Evolutionary conservation across 2,113 vertebrate species (phyloP).

Genomic region (Garra rufa): DNA sequence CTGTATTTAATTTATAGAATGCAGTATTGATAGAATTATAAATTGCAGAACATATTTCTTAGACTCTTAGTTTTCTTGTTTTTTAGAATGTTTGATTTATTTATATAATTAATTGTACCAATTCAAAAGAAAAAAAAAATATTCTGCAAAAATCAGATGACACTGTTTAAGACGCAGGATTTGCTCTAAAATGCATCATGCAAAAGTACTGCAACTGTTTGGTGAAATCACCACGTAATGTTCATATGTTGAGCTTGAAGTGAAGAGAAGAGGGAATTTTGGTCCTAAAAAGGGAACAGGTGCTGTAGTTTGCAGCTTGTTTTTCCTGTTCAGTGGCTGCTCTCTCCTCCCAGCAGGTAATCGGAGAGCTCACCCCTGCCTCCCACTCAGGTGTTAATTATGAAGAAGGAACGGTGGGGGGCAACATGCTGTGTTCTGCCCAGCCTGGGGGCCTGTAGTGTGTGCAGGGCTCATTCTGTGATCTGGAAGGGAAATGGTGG

Average conservation of each 20-base stretch:
- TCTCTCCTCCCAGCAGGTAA: constrained; percentile 53
- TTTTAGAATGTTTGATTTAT: neutral
- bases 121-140: neutral
- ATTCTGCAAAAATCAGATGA: neutral
- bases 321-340: constrained; percentile 52
- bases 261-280: constrained; percentile 19
- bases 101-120: neutral
- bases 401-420: constrained; percentile 54
- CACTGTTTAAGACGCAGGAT: neutral
- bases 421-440: constrained; percentile 41
- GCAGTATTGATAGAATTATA: neutral
- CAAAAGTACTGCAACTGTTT: neutral
- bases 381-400: constrained; percentile 78
- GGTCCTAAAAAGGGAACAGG: constrained; percentile 46
- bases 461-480: constrained; percentile 49
- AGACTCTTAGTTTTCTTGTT: no score
- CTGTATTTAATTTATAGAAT: neutral
- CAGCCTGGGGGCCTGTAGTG: constrained; percentile 40
- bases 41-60: neutral
- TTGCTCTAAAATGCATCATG: neutral
- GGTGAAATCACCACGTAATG: neutral
- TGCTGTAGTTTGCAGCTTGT: constrained; percentile 51
- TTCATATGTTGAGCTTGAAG: neutral
- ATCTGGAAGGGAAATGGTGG: constrained; percentile 25
- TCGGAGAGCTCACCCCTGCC: constrained; percentile 55